Conservation (phyloP, 2,113 vertebrate genomes). For the Raja brachyura region DNA sequence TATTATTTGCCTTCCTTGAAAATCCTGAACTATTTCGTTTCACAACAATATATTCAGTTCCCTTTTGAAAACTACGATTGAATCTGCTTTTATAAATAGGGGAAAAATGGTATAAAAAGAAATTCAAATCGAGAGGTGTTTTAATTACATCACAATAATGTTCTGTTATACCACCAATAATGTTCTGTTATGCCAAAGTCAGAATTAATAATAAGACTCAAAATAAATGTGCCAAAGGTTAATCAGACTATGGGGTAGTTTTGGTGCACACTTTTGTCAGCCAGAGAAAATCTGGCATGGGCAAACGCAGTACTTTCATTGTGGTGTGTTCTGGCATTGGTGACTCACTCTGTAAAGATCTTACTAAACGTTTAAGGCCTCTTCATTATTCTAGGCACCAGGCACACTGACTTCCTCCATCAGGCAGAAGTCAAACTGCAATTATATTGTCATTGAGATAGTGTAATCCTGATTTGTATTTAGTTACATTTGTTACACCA, state of each 20-base stretch:
- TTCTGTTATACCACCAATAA: not conserved
- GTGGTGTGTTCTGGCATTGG: not conserved
- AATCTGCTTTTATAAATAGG: not conserved
- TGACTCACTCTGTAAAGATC: not conserved
- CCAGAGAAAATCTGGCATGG: not conserved
- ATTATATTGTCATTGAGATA: not conserved
- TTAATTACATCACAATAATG: not conserved
- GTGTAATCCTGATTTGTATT: not conserved
- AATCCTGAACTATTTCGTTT: not conserved
- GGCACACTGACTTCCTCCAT: not conserved
- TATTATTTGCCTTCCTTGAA: not conserved
- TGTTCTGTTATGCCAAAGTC: not conserved
- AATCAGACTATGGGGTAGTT: not conserved
- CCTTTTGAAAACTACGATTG: not conserved
- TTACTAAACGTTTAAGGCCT: not conserved
- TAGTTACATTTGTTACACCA: too few relatives aligned
- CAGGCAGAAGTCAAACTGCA: not conserved
- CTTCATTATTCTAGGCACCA: not conserved
- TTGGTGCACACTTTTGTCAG: not conserved
- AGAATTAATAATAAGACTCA: not conserved
- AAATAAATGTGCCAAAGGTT: not conserved
- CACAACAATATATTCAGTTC: not conserved
- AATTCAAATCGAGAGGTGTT: not conserved
- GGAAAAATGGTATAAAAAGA: not conserved
- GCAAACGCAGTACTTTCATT: not conserved